Conservation (phyloP, 2,113 vertebrate species). For the Calonectris borealis region DNA sequence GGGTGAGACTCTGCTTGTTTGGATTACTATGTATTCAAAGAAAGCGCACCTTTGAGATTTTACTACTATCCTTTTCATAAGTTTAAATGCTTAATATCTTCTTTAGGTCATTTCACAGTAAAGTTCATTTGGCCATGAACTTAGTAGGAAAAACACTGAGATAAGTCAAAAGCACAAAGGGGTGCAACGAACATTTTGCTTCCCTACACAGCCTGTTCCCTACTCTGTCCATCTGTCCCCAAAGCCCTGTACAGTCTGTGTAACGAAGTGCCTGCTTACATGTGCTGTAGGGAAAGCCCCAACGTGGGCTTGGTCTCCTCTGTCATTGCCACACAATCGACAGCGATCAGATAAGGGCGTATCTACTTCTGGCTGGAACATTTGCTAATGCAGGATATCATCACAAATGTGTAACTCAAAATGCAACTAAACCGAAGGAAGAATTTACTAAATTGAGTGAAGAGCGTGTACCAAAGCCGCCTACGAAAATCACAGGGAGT, state of each 20-base stretch:
- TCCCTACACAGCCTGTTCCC: neutral
- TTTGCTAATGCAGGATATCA: neutral
- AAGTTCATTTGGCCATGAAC: neutral
- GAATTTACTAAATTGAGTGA: neutral
- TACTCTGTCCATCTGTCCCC: neutral
- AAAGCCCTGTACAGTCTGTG: neutral
- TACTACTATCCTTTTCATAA: neutral
- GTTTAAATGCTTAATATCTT: neutral
- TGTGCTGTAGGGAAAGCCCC: neutral
- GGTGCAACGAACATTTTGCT: neutral
- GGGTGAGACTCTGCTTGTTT: neutral
- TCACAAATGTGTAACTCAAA: accelerated
- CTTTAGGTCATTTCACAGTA: neutral
- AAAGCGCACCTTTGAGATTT: neutral
- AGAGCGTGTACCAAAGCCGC: accelerated
- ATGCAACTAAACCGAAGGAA: accelerated
- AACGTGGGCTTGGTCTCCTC: neutral
- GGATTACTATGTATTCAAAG: neutral
- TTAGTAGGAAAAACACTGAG: neutral
- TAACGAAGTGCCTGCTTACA: neutral
- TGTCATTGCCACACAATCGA: too few relatives aligned
- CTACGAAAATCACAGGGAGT: neutral
- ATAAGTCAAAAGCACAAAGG: neutral
- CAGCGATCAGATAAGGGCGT: neutral
- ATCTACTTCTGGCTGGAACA: neutral